Base-by-base conservation (phyloP, 2,888 invertebrate genomes). In the Stratiomys singularior region DNA sequence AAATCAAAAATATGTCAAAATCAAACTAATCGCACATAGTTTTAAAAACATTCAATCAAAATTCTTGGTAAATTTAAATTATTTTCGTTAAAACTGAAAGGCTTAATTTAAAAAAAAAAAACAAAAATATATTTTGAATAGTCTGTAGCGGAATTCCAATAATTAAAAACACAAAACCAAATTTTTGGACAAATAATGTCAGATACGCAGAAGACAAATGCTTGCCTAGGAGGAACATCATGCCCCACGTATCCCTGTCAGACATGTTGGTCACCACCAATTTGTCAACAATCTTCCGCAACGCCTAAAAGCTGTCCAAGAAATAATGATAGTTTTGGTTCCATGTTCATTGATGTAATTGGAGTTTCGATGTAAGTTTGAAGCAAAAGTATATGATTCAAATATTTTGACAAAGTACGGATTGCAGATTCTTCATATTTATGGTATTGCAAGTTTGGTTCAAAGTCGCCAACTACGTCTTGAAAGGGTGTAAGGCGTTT, bases 151-250 rank as follows among this genome's bases (percentile, higher is more conserved):
- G 52, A 5, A 52, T 52, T 52, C 15, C 18, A 15, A 52, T 52
- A 52, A 60, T 11, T 21, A 9, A 60, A 60, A 60, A 18, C 23
- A 60, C 2, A 60, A 60, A 60, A 60, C 7, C 11, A 25, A 25
- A 60, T 60, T 21, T 21, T 21, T 60, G 60, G 60, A 7, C 18
- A 60, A 60, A 60, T 60, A 60, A 60, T 60, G 60, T 60, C 60
- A 60, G 9, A 5, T 37, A 9, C 3, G 37, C 37, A 37, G 37
- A 37, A 15, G 52, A 52, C 7, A 15, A 52, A 52, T 25, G 25
- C 7, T 23, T 60, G 60, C 21, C 5, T 5, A 23, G 60, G 60
- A 25, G 23, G 25, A 18, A 25, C 23, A 18, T 23, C 60, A 23
- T 60, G 60, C 21, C 25, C 60, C 1, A 25, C 60, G 3, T 60